Base-by-base conservation (phyloP, 2,113 vertebrate species). In the Brachionichthys hirsutus region DNA sequence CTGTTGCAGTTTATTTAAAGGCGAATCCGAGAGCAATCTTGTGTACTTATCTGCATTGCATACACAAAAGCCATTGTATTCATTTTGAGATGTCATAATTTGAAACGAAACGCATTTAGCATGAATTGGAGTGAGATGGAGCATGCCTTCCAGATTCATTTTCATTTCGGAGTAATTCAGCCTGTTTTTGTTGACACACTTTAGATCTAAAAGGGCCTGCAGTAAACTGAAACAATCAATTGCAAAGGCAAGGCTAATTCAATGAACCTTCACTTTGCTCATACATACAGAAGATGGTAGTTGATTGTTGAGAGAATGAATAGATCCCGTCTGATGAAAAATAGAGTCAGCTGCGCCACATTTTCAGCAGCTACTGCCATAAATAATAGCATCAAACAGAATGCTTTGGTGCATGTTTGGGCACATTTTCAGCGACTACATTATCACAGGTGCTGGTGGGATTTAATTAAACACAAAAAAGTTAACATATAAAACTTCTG, bases 141-240 rank as follows among this genome's bases (percentile, higher is more conserved):
- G 57, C 19, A 34, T 45, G 14, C 44, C 56, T 72, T 80, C 75
- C 43, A 72, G 44, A 12, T 1, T n/a, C 24, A 30, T 30, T 30
- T 30, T 30, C 24, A 30, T 30, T 30, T 30, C 56, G 70, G 24
- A 81, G 78, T 69, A 81, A 34, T 57, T 54, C 59, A 56, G 64
- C 69, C 58, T 52, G 35, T 48, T 30, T 30, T 30, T 4, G 24
- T 24, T 8, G 56, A 80, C 40, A 42, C 54, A 49, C 34, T 70
- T 64, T 64, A 35, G 56, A 44, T 65, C 71, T 69, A 62, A 62
- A 76, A 70, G 57, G 67, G 73, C 13, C 36, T 22, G 15, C 40
- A 42, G 56, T 42, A 55, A 46, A 84, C 75, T 44, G 43, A 66
- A 54, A 75, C 64, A 79, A 73, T 77, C 73, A 67, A 49, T 69